Evolutionary conservation across 2,888 invertebrate species (phyloP).

Genomic region (Alcis repandata): DNA sequence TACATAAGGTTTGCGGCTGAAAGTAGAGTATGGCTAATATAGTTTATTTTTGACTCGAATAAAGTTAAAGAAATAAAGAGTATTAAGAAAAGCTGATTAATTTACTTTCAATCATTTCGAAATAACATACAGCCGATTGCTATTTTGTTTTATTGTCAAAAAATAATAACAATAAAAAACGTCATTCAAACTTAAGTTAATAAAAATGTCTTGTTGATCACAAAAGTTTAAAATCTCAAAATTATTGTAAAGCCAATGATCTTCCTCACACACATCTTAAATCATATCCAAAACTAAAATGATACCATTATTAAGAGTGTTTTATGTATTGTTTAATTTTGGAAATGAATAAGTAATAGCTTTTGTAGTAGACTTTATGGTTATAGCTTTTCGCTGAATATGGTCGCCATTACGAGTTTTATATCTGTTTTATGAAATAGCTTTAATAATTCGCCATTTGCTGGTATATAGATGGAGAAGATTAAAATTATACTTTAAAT

Average conservation of each 20-base stretch:
- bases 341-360: constrained; percentile 8
- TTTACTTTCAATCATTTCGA: no score
- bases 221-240: no score
- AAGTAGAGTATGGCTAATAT: no score
- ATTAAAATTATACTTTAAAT: background rate
- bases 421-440: constrained; percentile 9
- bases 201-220: no score
- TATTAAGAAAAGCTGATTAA: no score
- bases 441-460: constrained; percentile 3
- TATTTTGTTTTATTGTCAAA: no score
- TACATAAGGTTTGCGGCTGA: no score
- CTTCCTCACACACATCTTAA: background rate
- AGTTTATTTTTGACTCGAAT: no score
- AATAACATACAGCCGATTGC: background rate
- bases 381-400: constrained; percentile 30
- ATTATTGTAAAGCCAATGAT: background rate
- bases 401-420: constrained; percentile 17
- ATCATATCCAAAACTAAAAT: constrained; percentile 1
- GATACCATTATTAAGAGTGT: background rate
- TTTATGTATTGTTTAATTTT: constrained; percentile 9
- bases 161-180: no score
- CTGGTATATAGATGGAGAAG: background rate
- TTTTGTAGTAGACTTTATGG: constrained; percentile 27
- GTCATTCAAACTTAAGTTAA: no score
- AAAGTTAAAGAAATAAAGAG: no score